Conservation (phyloP, 2,113 vertebrate species). For the Chionodraco myersi region DNA sequence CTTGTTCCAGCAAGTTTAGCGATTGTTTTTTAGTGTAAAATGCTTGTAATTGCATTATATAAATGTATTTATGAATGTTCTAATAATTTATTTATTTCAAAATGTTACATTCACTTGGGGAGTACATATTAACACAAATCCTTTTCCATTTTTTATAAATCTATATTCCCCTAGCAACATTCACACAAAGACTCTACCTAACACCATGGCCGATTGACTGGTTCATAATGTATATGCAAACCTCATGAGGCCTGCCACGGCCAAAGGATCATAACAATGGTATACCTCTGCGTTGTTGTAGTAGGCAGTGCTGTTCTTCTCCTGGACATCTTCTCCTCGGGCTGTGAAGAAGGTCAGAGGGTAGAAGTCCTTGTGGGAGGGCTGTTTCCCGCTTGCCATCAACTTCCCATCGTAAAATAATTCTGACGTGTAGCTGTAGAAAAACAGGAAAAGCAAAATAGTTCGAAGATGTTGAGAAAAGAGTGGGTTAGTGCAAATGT, state of each 20-base stretch:
- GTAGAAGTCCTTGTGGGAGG: conserved; percentile 98
- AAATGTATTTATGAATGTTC: neutral
- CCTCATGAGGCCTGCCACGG: neutral
- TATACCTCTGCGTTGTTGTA: conserved; percentile 98
- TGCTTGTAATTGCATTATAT: neutral
- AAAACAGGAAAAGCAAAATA: neutral
- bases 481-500: neutral
- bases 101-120: neutral
- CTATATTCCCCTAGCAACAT: neutral
- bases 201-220: neutral
- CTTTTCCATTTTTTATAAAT: too few relatives aligned
- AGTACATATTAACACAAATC: neutral
- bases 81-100: neutral
- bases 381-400: conserved; percentile 99
- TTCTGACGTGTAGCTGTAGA: conserved; percentile 95
- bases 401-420: conserved; percentile 99
- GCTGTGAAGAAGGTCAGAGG: conserved; percentile 99
- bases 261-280: neutral
- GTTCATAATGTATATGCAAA: neutral
- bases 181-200: neutral
- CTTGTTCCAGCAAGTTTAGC: neutral
- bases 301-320: conserved; percentile 99
- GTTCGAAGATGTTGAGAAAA: neutral
- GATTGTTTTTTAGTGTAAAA: neutral
- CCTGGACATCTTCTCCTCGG: conserved; percentile 97